phyloP scores from a whole-genome alignment of 2,888 invertebrate genomes.

The Gerosis bhagava region DNA sequence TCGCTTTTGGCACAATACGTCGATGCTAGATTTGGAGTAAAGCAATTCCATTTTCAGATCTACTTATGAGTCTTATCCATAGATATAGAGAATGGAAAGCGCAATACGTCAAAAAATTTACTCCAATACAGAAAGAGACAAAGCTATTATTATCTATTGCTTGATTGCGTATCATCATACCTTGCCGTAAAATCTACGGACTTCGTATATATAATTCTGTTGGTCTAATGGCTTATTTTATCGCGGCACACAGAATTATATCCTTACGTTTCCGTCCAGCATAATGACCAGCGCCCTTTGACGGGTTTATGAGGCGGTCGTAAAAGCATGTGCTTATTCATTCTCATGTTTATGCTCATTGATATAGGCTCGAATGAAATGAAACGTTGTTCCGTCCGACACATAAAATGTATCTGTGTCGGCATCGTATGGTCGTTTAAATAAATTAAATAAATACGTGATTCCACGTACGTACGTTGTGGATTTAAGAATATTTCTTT shows the following conservation, averaged over 20 bases:
- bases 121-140: too few species aligned
- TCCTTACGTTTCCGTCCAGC: constrained; percentile 15
- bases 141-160: too few species aligned
- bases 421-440: constrained; percentile 6
- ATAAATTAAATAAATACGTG: constrained; percentile 13
- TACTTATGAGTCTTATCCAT: constrained; percentile 48
- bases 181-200: constrained; percentile 11
- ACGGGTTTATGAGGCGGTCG: constrained; percentile 21
- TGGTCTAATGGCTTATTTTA: constrained; percentile 20
- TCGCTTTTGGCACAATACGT: constrained; percentile 46
- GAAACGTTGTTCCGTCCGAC: constrained; percentile 10
- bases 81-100: too few species aligned
- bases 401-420: constrained; percentile 14
- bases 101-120: too few species aligned
- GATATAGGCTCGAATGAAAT: constrained; percentile 21
- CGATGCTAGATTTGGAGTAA: constrained; percentile 45
- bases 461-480: constrained; percentile 7
- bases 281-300: constrained; percentile 23
- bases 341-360: constrained; percentile 22
- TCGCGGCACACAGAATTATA: constrained; percentile 18
- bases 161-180: constrained; percentile 9
- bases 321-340: constrained; percentile 24
- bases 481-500: too few species aligned
- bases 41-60: constrained; percentile 52
- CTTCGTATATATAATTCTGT: constrained; percentile 3